Base-by-base conservation (phyloP, 2,113 vertebrate genomes). In the Formicarius rufipectus region DNA sequence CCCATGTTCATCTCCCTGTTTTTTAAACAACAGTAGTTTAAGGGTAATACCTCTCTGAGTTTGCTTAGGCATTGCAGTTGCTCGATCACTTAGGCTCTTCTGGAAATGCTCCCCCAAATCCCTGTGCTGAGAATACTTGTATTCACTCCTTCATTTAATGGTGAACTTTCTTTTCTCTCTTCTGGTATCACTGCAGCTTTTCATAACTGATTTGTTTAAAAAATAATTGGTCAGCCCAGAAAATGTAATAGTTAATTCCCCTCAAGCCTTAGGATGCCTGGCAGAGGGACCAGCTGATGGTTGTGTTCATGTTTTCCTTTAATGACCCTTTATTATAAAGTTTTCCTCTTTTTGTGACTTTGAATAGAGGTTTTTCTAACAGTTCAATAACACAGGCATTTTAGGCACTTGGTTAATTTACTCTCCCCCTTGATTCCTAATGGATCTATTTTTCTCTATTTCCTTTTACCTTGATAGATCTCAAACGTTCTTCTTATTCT, bases 281-380 rank as follows among this genome's bases (percentile, higher is more conserved):
- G 39, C 59, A 90, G 73, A 81, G 50, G 72, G 39, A 84, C 16
- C 50, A 86, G 27, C 53, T 81, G 72, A 64, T 44, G 20, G 13
- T 59, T 92, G 39, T 13, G 1, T 52, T 90, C 35, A 59, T 62
- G 52, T 84, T 93, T 95, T 93, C 76, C 28, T 90, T 96, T 93
- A 96, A 88, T 88, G 88, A 80, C 27, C 31, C 22, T 75, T 91
- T 94, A 80, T 94, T 27, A 94, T 58, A 84, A 91, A 92, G 85
- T 95, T 97, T 95, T 96, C 86, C 49, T 94, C 83, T 20, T 74
- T 96, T 89, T 52, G 79, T 80, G 85, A 55, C 79, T 96, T 95
- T 84, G 71, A 86, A 77, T 96, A 88, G 90, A 94, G 90, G 93
- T 91, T 95, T 96, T 95, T 92, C 71, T 71, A 95, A 67, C 75